Evolutionary conservation across 2,888 invertebrate genomes (phyloP).

Genomic region (Hypselothyrea guttata): DNA sequence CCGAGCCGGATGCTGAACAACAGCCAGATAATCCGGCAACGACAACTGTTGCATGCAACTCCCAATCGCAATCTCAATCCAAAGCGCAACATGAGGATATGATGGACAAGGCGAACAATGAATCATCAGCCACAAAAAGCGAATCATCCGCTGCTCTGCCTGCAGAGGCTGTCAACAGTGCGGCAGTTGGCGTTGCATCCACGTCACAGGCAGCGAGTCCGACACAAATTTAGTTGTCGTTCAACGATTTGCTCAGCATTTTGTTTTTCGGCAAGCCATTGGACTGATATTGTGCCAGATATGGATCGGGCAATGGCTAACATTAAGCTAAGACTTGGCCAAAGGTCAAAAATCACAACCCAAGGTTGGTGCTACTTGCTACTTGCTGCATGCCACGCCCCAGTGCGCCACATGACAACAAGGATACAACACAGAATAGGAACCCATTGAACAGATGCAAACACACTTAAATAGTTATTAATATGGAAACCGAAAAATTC

Average conservation of each 20-base stretch:
- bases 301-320: constrained; percentile 19
- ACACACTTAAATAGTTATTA: constrained; percentile 17
- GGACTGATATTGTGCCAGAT: constrained; percentile 51
- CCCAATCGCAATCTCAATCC: too few species aligned
- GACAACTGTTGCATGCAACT: constrained; percentile 31
- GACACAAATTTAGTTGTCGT: constrained; percentile 80
- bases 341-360: constrained; percentile 70
- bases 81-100: too few species aligned
- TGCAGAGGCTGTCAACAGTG: constrained; percentile 30
- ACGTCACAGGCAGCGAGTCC: constrained; percentile 70
- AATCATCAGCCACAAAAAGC: constrained; percentile 31
- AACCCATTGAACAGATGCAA: constrained; percentile 7
- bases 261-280: constrained; percentile 79
- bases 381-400: constrained; percentile 19
- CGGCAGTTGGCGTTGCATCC: constrained; percentile 50
- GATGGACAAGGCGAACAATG: too few species aligned
- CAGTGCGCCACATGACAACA: constrained; percentile 1
- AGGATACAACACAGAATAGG: constrained; percentile 5
- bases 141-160: constrained; percentile 24
- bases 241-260: constrained; percentile 80
- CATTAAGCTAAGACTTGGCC: constrained; percentile 51
- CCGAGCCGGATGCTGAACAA: constrained; percentile 47
- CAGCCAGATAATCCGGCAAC: constrained; percentile 45
- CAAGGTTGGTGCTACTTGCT: constrained; percentile 64
- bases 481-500: constrained; percentile 4